Conservation (phyloP, 1,140 invertebrate species). For the Thrips palmi region DNA sequence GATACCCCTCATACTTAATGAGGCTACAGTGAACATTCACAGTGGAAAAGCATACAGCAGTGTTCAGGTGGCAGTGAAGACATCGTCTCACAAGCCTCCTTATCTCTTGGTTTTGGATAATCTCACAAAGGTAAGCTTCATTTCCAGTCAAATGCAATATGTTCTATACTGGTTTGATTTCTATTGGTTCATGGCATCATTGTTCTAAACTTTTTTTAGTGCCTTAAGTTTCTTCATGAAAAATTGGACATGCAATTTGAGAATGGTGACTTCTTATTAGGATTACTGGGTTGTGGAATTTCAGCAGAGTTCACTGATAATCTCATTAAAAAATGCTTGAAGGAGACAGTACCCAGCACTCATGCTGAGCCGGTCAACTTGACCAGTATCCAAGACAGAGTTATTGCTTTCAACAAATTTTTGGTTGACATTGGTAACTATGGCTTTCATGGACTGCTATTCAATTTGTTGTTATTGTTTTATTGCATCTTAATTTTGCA, state of each 20-base stretch:
- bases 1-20: no score
- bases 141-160: no score
- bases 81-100: no score
- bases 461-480: slow-evolving; percentile 3
- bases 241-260: slow-evolving; percentile 33
- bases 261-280: slow-evolving; percentile 33
- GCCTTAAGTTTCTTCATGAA: slow-evolving; percentile 30
- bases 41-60: no score
- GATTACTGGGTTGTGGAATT: slow-evolving; percentile 38
- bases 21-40: no score
- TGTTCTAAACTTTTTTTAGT: background rate
- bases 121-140: no score
- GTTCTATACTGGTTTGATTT: no score
- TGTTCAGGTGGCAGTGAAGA: no score
- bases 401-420: slow-evolving; percentile 43
- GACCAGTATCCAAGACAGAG: slow-evolving; percentile 36
- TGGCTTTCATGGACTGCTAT: no score
- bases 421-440: slow-evolving; percentile 31
- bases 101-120: no score
- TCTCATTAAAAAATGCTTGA: slow-evolving; percentile 54
- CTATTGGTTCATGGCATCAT: no score
- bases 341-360: slow-evolving; percentile 52
- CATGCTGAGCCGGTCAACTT: slow-evolving; percentile 48
- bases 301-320: slow-evolving; percentile 38
- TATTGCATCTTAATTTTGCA: slow-evolving; percentile 1